Percentiles rank a stretch among this genome's conserved stretches.
Evolutionary conservation across 2,797 vertebrate genomes (phyloP).

Genomic region (Parauchenoglanis punctatus): DNA sequence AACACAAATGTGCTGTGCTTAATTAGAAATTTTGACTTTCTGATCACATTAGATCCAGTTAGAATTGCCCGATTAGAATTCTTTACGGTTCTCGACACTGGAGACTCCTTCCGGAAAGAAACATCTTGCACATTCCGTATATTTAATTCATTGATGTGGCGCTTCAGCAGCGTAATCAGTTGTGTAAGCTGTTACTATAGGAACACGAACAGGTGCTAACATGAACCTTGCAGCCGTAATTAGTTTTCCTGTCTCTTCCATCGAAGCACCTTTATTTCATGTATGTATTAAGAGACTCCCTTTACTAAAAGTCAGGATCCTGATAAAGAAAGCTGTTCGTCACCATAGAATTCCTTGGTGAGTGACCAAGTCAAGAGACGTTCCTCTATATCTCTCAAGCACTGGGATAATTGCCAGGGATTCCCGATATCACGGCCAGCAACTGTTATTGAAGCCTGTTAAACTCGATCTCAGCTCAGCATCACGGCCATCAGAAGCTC

Average conservation of each 20-base stretch:
- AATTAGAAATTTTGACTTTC: not conserved
- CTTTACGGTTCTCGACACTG: not conserved
- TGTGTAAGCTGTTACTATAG: not conserved
- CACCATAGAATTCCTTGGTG: not conserved
- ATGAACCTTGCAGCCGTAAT: not conserved
- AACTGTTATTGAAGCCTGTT: conserved; percentile 23
- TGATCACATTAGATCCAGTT: not conserved
- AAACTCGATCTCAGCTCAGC: conserved; percentile 11
- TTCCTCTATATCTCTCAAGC: too few relatives aligned
- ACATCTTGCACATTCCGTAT: not conserved
- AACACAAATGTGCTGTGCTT: not conserved
- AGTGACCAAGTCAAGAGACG: not conserved
- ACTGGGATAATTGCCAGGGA: conserved; percentile 28
- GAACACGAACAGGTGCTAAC: not conserved
- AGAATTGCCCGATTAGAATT: not conserved
- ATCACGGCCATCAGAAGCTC: conserved; percentile 8
- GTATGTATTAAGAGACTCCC: too few relatives aligned
- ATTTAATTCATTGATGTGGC: not conserved
- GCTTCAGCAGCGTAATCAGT: not conserved
- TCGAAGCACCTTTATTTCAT: too few relatives aligned
- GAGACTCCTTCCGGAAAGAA: not conserved
- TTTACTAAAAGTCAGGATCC: not conserved
- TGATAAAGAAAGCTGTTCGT: not conserved
- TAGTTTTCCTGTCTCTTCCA: too few relatives aligned
- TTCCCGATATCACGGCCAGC: conserved; percentile 27